Evolutionary conservation across 1,140 invertebrate species (phyloP), one percentile per base, ranked within the genome.

Genomic region (Elymnias hypermnestra): DNA sequence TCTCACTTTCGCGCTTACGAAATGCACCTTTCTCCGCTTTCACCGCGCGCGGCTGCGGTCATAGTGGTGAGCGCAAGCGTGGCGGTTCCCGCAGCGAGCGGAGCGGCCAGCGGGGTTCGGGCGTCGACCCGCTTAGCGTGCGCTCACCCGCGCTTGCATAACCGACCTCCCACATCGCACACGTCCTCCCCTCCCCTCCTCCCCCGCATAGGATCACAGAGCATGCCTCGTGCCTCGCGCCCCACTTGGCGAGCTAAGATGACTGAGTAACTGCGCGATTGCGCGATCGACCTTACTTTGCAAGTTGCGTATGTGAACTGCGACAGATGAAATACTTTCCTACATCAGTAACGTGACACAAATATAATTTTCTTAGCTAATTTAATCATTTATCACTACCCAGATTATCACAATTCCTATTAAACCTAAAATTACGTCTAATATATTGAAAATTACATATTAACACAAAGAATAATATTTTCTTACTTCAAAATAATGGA

Each of bases 121-220:
- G 58, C 79, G 73, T 74, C 81, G 72, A 79, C 73, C 72, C 64
- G 71, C 71, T 84, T 81, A 76, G 76, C 82, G 76, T 67, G 75
- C 77, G 72, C 73, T 86, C 78, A 83, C 78, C 81, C 83, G 74
- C 65, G 73, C 82, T 86, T 86, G 83, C 85, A 85, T 87, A 86
- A 85, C 83, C 72, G 66, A 72, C 71, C 73, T 70, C 70, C 68
- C 72, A 69, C 71, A 65, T 66, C 59, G 58, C 57, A 57, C 55
- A 53, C 59, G 61, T 61, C 53, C 59, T 42, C 38, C 13, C 57
- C 35, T 36, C 55, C 56, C 43, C n/a, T n/a, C n/a, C n/a, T n/a
- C n/a, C n/a, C n/a, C n/a, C n/a, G n/a, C n/a, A n/a, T n/a, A n/a
- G n/a, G n/a, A n/a, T n/a, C n/a, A n/a, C n/a, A n/a, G n/a, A n/a